phyloP scores from a whole-genome alignment of 2,797 vertebrate species.

The Coendou prehensilis region DNA sequence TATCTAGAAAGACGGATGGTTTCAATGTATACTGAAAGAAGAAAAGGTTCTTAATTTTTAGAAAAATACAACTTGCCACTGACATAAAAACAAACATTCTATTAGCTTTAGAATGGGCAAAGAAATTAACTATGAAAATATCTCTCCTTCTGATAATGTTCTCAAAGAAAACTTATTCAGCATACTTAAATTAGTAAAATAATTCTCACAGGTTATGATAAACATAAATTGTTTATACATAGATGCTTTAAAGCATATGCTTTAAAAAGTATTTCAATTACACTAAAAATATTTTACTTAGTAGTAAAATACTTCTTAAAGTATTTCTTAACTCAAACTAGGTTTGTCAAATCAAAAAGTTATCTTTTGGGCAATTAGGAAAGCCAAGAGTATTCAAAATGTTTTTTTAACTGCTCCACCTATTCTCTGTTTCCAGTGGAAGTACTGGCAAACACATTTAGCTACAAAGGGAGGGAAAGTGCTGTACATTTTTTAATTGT shows the following conservation, averaged over 20 bases:
- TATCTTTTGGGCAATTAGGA: conserved; percentile 63
- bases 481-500: conserved; percentile 54
- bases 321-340: conserved; percentile 67
- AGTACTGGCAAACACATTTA: conserved; percentile 52
- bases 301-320: conserved; percentile 67
- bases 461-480: conserved; percentile 51
- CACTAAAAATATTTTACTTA: conserved; percentile 69
- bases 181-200: conserved; percentile 46
- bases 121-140: conserved; percentile 60
- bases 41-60: background rate
- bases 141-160: background rate
- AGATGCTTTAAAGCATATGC: background rate
- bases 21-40: conserved; percentile 40
- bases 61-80: background rate
- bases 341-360: conserved; percentile 73
- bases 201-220: conserved; percentile 22
- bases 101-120: conserved; percentile 44
- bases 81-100: conserved; percentile 31
- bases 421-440: conserved; percentile 62
- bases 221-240: conserved; percentile 49
- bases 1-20: background rate
- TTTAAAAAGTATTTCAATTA: conserved; percentile 34
- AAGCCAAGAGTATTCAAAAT: conserved; percentile 68
- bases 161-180: conserved; percentile 65
- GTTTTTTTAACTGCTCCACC: conserved; percentile 59